Conservation (phyloP, 2,113 vertebrate genomes). For the Cisticola juncidis region DNA sequence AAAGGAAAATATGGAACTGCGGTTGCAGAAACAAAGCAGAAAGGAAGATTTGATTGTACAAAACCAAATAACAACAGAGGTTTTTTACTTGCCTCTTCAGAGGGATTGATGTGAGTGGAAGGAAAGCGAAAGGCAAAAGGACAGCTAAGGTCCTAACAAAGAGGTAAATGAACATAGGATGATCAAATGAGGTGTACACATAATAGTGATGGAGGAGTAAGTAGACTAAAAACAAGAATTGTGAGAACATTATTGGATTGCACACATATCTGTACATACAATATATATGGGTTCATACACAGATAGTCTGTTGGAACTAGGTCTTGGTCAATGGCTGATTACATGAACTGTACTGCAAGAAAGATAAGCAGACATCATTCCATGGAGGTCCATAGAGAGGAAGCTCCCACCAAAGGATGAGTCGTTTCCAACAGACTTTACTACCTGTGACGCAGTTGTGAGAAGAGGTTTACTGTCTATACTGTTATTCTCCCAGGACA, state of each 20-base stretch:
- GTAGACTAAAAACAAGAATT: not conserved
- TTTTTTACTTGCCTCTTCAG: not conserved
- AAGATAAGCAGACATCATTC: not conserved
- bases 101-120: not conserved
- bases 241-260: not conserved
- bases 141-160: not conserved
- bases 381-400: not conserved
- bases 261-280: not conserved
- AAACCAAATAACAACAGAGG: not conserved
- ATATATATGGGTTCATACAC: not conserved
- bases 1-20: not conserved
- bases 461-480: not conserved
- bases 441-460: accelerated
- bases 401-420: not conserved
- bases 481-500: not conserved
- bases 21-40: not conserved
- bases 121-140: not conserved
- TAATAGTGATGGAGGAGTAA: not conserved
- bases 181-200: not conserved
- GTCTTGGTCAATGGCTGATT: not conserved
- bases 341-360: not conserved
- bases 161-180: not conserved
- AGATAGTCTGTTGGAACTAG: not conserved
- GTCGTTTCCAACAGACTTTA: not conserved
- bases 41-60: not conserved